Evolutionary conservation across 2,888 invertebrate species (phyloP), one percentile per base, ranked within the genome.

Genomic region (Agrochola macilenta): DNA sequence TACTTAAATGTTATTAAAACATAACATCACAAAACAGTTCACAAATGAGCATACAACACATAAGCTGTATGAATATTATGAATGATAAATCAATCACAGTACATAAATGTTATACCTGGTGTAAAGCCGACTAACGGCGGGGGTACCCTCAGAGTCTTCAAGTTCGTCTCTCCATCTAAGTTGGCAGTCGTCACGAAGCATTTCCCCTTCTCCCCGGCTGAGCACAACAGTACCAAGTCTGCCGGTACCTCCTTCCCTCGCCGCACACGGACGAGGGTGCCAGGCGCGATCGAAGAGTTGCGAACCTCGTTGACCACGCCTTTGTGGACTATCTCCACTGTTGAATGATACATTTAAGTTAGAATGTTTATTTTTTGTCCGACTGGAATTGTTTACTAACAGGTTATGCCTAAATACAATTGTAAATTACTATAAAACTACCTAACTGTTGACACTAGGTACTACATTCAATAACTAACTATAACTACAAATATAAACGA

Each of bases 181-280:
- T 99, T 99, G n/a, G 98, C 98, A 0, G 99, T 99, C 52, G 98
- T 98, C 66, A 99, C 97, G 93, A 97, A 98, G 90, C 98, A 98
- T 88, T 97, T 97, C 0, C 98, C 98, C 78, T 97, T 97, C 3
- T 96, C 95, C 80, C 98, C 98, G 2, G 97, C 97, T 0, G 98
- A 97, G 43, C 98, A 97, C 1, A 99, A 93, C 82, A 99, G 92
- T 12, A 98, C 97, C 84, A 99, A 91, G 94, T 99, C 99, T 80
- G 98, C 98, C 0, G 99, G 99, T 17, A 99, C 98, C 89, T 98
- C 98, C 78, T 98, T 97, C 65, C 98, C 98, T 0, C 97, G 95
- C 60, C 97, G 95, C 23, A 99, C 97, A 61, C 97, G 95, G 0
- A 99, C 97, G 39, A 99, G 94, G 79, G 98, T 98, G 0, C 99